Evolutionary conservation across 2,888 invertebrate species (phyloP), one percentile per base, ranked within the genome.

Genomic region (Ernsta delagoae): DNA sequence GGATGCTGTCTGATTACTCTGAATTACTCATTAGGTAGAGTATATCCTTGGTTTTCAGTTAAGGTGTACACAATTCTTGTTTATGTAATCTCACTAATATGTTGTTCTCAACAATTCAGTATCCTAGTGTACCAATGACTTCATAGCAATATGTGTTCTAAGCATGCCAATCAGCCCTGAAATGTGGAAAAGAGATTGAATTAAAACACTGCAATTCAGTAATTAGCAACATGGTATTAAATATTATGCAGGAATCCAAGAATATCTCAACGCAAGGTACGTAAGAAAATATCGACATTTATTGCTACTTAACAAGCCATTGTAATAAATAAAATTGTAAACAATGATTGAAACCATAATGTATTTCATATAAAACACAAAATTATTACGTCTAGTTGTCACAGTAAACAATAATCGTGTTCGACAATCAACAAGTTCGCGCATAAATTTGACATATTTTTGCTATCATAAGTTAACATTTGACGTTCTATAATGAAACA

Each of bases 331-430:
- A 43, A 45, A 62, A 12, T 53, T 36, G 48, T 60, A 12, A 65
- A 65, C 39, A 65, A 53, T 60, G 16, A 7, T 11, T 34, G 7
- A 41, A 45, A 65, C 16, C 5, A 39, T 12, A 5, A 4, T 12
- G 54, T 54, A 39, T 54, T 60, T 70, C 12, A 41, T 74, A 72
- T 74, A 83, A 82, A 83, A 85, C 79, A 79, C 77, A 72, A 79
- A 79, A 74, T 85, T 87, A 85, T 83, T 78, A 76, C 76, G 75
- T 81, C 75, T 77, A 82, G 72, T 84, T 78, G 76, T 78, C 75
- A 77, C 83, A 78, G 83, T 90, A 92, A 92, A 92, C 90, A 92
- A 90, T 86, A 87, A 85, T 83, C 75, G 83, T 77, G 81, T 78
- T 75, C 79, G 70, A 70, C 75, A 80, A 81, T 83, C 84, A 81